Evolutionary conservation across 2,888 invertebrate genomes (phyloP).

Genomic region (Acheta domesticus): DNA sequence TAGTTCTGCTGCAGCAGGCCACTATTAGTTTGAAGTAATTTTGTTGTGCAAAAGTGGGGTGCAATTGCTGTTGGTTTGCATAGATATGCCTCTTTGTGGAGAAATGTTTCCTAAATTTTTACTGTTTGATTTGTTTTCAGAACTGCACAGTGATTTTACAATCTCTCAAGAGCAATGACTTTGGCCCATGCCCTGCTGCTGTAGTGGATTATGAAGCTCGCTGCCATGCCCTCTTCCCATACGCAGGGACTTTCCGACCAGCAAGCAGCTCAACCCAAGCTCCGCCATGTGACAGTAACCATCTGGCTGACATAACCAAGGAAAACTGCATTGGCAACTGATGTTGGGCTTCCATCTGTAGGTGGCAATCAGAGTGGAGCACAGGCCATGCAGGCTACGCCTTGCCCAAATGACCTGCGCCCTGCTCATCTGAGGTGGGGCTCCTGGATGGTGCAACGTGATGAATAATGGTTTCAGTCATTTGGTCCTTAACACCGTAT

Average conservation of each 20-base stretch:
- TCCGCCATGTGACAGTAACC: constrained; percentile 41
- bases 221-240: constrained; percentile 73
- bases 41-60: too few relatives aligned
- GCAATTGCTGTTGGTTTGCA: too few relatives aligned
- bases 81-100: too few relatives aligned
- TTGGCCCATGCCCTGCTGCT: constrained; percentile 67
- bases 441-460: not conserved
- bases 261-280: constrained; percentile 41
- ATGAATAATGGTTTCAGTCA: constrained; percentile 1
- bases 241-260: constrained; percentile 69
- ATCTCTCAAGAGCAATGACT: constrained; percentile 72
- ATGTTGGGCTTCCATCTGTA: constrained; percentile 38
- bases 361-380: constrained; percentile 26
- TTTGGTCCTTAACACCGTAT: not conserved
- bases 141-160: constrained; percentile 77
- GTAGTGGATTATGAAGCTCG: constrained; percentile 62
- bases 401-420: not conserved
- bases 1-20: too few relatives aligned
- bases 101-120: not conserved
- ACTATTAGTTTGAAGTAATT: too few relatives aligned
- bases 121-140: constrained; percentile 50
- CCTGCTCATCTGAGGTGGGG: not conserved
- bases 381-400: not conserved
- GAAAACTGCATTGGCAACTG: constrained; percentile 47
- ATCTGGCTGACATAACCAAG: constrained; percentile 38